Evolutionary conservation across 1,140 invertebrate genomes (phyloP).

Genomic region (Rhopalosiphum padi): DNA sequence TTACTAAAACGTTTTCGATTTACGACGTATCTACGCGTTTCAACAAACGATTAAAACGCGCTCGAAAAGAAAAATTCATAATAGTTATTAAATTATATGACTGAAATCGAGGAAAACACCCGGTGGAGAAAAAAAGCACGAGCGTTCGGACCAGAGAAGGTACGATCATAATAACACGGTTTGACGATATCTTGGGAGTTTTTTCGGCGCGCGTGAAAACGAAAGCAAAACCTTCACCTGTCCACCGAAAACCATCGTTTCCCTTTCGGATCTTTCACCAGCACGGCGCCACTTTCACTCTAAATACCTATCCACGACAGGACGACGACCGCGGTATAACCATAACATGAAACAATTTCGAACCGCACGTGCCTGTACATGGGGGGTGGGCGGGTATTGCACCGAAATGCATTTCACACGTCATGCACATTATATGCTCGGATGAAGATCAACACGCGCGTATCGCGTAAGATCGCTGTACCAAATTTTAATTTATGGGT

Average conservation of each 20-base stretch:
- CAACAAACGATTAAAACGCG: not conserved
- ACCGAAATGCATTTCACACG: not conserved
- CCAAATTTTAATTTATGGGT: no score
- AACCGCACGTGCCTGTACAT: not conserved
- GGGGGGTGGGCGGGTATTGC: not conserved
- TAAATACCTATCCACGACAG: not conserved
- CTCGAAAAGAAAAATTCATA: not conserved
- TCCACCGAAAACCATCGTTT: conserved; percentile 46
- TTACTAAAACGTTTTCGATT: conserved; percentile 24
- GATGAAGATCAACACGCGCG: not conserved
- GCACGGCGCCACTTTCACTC: conserved; percentile 52
- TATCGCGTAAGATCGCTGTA: not conserved
- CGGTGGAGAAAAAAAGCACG: not conserved
- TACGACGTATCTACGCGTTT: not conserved
- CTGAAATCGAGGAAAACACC: not conserved
- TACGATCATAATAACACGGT: not conserved
- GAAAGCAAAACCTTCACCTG: conserved; percentile 57
- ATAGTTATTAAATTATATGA: not conserved
- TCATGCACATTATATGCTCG: no score
- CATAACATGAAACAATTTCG: not conserved
- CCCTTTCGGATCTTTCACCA: conserved; percentile 56
- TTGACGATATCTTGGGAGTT: not conserved
- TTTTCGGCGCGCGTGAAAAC: conserved; percentile 51
- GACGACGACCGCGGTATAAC: conserved; percentile 29
- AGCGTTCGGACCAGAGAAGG: not conserved